These are phyloP conservation scores for Aphodius granarius DNA, from an alignment of 2,888 invertebrate genomes.

Conservation along the genomic window DNA sequence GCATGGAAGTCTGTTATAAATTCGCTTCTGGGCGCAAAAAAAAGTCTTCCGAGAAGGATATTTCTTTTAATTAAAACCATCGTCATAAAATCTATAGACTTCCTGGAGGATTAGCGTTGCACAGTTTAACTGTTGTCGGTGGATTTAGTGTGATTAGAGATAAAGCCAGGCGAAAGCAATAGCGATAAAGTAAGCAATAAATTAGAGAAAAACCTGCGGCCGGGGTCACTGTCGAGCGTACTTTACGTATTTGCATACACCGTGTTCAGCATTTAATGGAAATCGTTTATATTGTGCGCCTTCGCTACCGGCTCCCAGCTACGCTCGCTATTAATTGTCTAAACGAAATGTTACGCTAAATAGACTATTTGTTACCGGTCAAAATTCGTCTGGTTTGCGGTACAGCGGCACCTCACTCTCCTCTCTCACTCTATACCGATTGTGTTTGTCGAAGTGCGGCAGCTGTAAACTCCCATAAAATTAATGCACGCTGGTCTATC, in stretches of 20 bases:
- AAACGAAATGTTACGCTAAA: slow-evolving; percentile 12
- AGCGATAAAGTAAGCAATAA: slow-evolving; percentile 2
- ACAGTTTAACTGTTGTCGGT: not conserved
- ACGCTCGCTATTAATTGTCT: slow-evolving; percentile 9
- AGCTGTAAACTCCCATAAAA: slow-evolving; percentile 27
- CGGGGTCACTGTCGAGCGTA: not conserved
- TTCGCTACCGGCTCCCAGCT: not conserved
- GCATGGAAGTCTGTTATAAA: too few relatives aligned
- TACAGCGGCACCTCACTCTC: not conserved
- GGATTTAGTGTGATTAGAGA: not conserved
- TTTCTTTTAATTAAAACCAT: not conserved
- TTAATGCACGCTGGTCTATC: slow-evolving; percentile 26
- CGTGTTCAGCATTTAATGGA: slow-evolving; percentile 11
- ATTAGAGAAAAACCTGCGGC: not conserved
- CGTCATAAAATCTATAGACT: not conserved
- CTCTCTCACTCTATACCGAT: not conserved
- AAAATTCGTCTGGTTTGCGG: slow-evolving; percentile 8
- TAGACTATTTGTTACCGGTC: slow-evolving; percentile 14
- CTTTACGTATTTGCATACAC: slow-evolving; percentile 5
- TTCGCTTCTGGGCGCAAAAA: too few relatives aligned
- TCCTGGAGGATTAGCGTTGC: not conserved
- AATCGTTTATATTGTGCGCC: slow-evolving; percentile 3
- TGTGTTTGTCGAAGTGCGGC: slow-evolving; percentile 12
- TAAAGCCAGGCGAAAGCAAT: not conserved
- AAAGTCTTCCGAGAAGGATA: not conserved